Conservation (phyloP, 1,140 invertebrate species). For the Agrypnia vestita region DNA sequence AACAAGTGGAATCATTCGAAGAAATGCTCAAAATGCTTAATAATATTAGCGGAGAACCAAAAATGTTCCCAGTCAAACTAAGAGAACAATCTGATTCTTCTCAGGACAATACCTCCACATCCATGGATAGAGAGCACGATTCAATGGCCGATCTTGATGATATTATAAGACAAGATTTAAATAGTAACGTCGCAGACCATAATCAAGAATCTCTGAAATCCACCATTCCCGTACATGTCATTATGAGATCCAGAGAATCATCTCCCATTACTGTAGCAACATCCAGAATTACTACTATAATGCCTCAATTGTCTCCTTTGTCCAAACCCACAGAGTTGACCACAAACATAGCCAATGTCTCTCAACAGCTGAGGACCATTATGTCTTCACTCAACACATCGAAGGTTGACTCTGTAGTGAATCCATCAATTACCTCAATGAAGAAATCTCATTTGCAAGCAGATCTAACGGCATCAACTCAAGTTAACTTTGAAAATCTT, state of each 20-base stretch:
- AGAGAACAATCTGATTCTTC: conserved; percentile 58
- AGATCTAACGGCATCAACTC: conserved; percentile 69
- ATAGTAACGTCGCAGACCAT: conserved; percentile 49
- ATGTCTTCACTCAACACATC: conserved; percentile 75
- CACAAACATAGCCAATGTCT: conserved; percentile 80
- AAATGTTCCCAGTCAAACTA: conserved; percentile 66
- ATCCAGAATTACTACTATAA: conserved; percentile 69
- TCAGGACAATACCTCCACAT: conserved; percentile 41
- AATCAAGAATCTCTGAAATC: conserved; percentile 63
- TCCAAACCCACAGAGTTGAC: conserved; percentile 81
- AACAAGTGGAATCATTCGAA: conserved; percentile 77
- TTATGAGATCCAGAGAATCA: conserved; percentile 61
- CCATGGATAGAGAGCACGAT: conserved; percentile 51
- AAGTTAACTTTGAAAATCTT: conserved; percentile 72
- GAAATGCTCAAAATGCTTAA: conserved; percentile 81
- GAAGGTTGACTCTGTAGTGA: conserved; percentile 67
- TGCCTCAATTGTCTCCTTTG: conserved; percentile 80
- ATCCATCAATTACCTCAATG: conserved; percentile 62
- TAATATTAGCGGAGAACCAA: conserved; percentile 75
- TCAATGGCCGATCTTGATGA: conserved; percentile 58
- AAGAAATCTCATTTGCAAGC: conserved; percentile 65
- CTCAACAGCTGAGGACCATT: conserved; percentile 78
- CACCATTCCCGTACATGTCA: conserved; percentile 63
- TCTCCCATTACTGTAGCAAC: conserved; percentile 60
- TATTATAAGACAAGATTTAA: conserved; percentile 57